Base-by-base conservation (phyloP, 2,797 vertebrate species). In the Ptychadena robeensis region DNA sequence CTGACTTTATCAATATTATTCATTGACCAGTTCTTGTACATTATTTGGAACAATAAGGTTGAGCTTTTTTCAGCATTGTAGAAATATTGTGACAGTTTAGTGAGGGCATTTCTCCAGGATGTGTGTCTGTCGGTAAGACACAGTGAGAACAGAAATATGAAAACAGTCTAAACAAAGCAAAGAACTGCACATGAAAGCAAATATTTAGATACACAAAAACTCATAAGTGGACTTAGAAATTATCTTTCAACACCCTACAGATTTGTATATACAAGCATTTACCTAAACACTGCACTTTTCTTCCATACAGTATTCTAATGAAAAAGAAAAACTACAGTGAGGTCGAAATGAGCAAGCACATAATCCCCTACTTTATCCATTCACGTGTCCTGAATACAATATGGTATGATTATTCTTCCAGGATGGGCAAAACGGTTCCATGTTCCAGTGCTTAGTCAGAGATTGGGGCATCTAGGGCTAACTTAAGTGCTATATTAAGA, bases 141-240 rank as follows among this genome's bases (percentile, higher is more conserved):
- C 15, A 59, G 65, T 31, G 76, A 74, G 76, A 66, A 79, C 30
- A 80, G 70, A 73, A 84, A 84, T 79, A 84, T 79, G 76, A 79
- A 74, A 84, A 79, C 70, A 84, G 76, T 84, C 82, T 84, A 35
- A 84, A 80, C 63, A 74, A 84, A 79, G 79, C 82, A 84, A 82
- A 84, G 82, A 66, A 57, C 71, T 80, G 76, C 82, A 74, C 76
- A 79, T 79, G 48, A 84, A 84, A 79, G 82, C 82, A 84, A 84
- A 84, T 84, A 84, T 84, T 84, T 84, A 84, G 64, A 84, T 28
- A 84, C 75, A 84, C 76, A 80, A 74, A 80, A 73, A 84, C 76
- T 80, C 69, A 35, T 79, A 84, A 84, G 82, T 84, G 82, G 82
- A 79, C 82, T 74, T 68, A 84, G 82, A 84, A 84, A 84, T 84